phyloP scores from a whole-genome alignment of 2,888 invertebrate genomes.

The Polia nebulosa region DNA sequence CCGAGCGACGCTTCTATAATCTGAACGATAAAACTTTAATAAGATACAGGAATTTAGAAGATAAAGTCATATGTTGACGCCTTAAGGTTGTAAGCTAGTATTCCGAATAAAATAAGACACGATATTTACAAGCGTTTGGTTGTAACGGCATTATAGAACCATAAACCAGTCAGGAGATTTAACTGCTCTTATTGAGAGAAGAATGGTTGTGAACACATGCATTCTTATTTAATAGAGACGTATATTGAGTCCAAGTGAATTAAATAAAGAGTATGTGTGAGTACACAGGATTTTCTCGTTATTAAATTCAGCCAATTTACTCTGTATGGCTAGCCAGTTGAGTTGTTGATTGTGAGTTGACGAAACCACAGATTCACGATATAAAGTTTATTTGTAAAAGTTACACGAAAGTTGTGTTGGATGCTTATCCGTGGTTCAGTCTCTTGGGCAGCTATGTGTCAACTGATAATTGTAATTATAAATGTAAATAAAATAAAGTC shows the following conservation, averaged over 20 bases:
- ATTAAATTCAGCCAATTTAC: slow-evolving; percentile 11
- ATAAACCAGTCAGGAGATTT: slow-evolving; percentile 39
- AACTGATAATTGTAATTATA: no score
- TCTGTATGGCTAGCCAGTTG: no score
- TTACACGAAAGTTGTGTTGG: no score
- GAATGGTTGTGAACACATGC: slow-evolving; percentile 32
- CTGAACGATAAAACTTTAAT: slow-evolving; percentile 3
- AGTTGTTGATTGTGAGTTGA: no score
- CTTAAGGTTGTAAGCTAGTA: slow-evolving; percentile 3
- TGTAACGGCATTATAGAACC: slow-evolving; percentile 27
- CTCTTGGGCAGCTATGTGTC: no score
- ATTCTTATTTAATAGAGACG: slow-evolving; percentile 37
- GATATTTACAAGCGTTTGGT: slow-evolving; percentile 19
- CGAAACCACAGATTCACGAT: no score
- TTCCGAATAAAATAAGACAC: slow-evolving; percentile 25
- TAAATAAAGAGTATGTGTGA: slow-evolving; percentile 8
- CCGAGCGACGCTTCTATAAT: slow-evolving; percentile 9
- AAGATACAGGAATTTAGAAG: slow-evolving; percentile 2
- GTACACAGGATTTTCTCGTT: slow-evolving; percentile 6
- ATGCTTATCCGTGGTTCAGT: no score
- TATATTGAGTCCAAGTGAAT: slow-evolving; percentile 31
- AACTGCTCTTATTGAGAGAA: slow-evolving; percentile 44
- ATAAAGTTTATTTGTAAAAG: no score
- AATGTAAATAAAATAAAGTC: no score
- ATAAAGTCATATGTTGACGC: not conserved